phyloP scores from a whole-genome alignment of 2,113 vertebrate genomes.

The Nyctibius bracteatus region DNA sequence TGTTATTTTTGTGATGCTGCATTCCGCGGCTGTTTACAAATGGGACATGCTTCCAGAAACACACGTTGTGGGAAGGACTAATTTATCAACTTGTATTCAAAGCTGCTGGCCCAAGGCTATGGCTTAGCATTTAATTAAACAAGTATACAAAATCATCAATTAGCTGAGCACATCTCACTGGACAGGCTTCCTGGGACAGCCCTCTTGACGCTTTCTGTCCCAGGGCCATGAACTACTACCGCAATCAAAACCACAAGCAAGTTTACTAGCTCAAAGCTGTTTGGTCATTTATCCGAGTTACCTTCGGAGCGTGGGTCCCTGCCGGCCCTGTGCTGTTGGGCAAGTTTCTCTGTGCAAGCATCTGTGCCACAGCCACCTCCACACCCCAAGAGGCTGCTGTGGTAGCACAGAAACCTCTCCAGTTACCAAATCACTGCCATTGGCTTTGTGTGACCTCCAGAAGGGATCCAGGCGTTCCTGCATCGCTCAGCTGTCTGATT shows the following conservation, averaged over 20 bases:
- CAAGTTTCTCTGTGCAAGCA: not conserved
- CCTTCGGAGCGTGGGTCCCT: not conserved
- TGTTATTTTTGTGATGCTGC: not conserved
- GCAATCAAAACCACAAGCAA: not conserved
- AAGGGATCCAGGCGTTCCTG: not conserved
- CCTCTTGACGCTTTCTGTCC: not conserved
- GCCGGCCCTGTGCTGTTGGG: not conserved
- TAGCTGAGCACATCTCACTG: not conserved
- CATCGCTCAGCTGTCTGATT: not conserved
- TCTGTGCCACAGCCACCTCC: not conserved
- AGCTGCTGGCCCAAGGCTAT: not conserved
- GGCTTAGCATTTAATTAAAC: not conserved
- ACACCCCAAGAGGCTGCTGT: not conserved
- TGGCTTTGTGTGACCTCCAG: not conserved
- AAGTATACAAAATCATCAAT: not conserved
- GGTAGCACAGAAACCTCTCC: not conserved
- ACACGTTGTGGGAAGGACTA: not conserved
- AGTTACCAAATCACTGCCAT: not conserved
- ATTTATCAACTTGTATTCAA: not conserved
- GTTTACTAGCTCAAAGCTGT: not conserved
- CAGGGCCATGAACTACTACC: not conserved
- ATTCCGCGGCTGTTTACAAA: not conserved
- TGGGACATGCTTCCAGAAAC: not conserved
- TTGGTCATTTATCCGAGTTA: not conserved
- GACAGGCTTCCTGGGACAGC: not conserved